Evolutionary conservation across 1,140 invertebrate species (phyloP), one percentile per base, ranked within the genome.

Genomic region (Acyrthosiphon pisum): DNA sequence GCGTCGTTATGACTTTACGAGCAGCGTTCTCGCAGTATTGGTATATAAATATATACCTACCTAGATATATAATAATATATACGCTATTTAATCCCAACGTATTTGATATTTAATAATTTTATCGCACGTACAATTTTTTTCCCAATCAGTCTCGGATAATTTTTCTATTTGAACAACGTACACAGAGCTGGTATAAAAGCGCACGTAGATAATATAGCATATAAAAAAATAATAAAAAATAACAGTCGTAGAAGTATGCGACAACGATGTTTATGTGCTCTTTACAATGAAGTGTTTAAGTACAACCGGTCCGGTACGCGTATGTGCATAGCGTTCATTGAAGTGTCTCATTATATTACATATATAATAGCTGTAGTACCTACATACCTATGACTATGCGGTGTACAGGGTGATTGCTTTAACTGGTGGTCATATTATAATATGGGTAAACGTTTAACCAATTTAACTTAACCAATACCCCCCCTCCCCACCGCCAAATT

Each of bases 271-370:
- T 84, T 41, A 84, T 84, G 37, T 41, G 37, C 23, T 37, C 83
- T 68, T 68, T 84, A 84, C 83, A 84, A 84, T 84, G 83, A 84
- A 84, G 83, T 84, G 83, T 84, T 84, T 84, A 84, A 84, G 37
- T 84, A 84, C 41, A 84, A 84, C 83, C 83, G 83, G 83, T 84
- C 83, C 41, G 30, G 60, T 68, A 9, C 11, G 14, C 30, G 30
- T 68, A 60, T 60, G 30, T 68, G 83, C 23, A 84, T 11, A 84
- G 37, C 83, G 83, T 84, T 84, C 83, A 84, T 84, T 41, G 37
- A 84, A 84, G 83, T 84, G 35, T 68, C 60, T 68, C 60, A 68
- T 68, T 81, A 81, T 81, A 81, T 81, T 37, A 81, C 2, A 81
- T 37, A 81, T 81, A 81, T 81, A 81, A 68, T 68, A 68, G 60